These are phyloP conservation scores for Drosophila sturtevanti DNA, from an alignment of 1,140 invertebrate species.

Conservation along the genomic window DNA sequence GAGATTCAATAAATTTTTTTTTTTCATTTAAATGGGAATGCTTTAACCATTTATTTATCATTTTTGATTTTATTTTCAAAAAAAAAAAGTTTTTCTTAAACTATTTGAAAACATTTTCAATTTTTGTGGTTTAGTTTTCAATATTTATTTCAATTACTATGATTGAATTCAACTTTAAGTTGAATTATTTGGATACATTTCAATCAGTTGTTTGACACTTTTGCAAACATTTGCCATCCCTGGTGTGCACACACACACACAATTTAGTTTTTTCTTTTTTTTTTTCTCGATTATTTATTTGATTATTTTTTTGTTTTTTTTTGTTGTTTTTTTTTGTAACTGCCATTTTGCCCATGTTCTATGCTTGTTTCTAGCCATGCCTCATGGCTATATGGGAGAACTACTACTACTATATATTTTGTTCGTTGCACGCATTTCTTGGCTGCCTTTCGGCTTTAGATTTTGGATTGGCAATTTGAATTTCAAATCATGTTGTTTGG, in stretches of 20 bases:
- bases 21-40: too few species aligned
- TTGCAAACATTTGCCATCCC: constrained; percentile 35
- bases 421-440: constrained; percentile 71
- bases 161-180: too few species aligned
- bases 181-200: too few species aligned
- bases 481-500: constrained; percentile 67
- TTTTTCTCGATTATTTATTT: constrained; percentile 61
- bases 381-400: constrained; percentile 53
- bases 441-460: constrained; percentile 45
- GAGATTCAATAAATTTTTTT: too few species aligned
- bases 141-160: too few species aligned
- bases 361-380: constrained; percentile 66
- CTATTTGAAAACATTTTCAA: too few species aligned
- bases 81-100: too few species aligned
- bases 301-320: constrained; percentile 45
- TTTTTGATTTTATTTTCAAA: too few species aligned
- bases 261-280: too few species aligned
- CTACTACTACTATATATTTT: too few species aligned
- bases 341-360: constrained; percentile 68
- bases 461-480: constrained; percentile 72
- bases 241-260: constrained; percentile 28
- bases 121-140: too few species aligned
- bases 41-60: too few species aligned
- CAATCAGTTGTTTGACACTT: background rate
- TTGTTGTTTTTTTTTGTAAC: constrained; percentile 51